phyloP scores from a whole-genome alignment of 1,140 invertebrate genomes.

The Hyphantria cunea region DNA sequence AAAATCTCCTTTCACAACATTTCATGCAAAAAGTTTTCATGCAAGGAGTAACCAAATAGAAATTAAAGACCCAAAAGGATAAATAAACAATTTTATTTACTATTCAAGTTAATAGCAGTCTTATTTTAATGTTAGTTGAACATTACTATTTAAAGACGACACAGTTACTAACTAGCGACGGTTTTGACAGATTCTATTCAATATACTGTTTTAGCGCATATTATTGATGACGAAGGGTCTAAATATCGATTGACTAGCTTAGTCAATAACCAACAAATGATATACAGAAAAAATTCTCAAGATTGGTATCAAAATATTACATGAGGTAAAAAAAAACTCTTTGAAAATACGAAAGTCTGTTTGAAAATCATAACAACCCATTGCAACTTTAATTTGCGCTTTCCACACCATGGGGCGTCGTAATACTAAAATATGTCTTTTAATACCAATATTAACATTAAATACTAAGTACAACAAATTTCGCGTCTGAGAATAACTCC shows the following conservation, averaged over 20 bases:
- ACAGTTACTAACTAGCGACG: constrained; percentile 18
- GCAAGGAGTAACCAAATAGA: constrained; percentile 43
- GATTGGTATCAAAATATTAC: too few relatives aligned
- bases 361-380: background rate
- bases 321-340: too few relatives aligned
- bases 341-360: background rate
- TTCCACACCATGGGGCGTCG: background rate
- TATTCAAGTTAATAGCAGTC: constrained; percentile 48
- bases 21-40: constrained; percentile 38
- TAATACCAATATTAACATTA: constrained; percentile 2
- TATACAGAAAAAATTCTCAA: too few relatives aligned
- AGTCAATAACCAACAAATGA: too few relatives aligned
- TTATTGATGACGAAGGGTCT: background rate
- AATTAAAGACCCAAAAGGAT: constrained; percentile 58
- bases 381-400: background rate
- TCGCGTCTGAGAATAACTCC: too few relatives aligned
- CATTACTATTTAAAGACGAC: constrained; percentile 14
- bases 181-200: background rate
- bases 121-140: constrained; percentile 49
- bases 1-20: constrained; percentile 1
- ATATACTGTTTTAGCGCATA: background rate
- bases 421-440: constrained; percentile 13
- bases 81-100: constrained; percentile 68
- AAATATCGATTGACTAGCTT: background rate
- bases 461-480: background rate